Evolutionary conservation across 1,140 invertebrate species (phyloP), one percentile per base, ranked within the genome.

Genomic region (Archegozetes longisetosus): DNA sequence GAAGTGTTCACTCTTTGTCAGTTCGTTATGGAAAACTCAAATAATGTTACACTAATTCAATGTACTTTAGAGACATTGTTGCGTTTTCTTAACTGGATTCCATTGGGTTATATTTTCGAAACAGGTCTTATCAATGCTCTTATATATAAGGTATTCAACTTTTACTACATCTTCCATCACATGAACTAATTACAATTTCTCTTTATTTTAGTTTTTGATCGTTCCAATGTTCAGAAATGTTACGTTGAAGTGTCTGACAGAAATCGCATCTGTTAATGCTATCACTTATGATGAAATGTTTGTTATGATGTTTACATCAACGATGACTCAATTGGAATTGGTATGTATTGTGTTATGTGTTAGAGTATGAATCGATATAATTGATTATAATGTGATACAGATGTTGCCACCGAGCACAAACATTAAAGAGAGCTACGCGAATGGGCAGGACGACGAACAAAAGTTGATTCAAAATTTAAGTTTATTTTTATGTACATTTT

Each of bases 391-490:
- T 58, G 61, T 59, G 25, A 69, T 71, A 28, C 66, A 84, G 72
- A 96, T 97, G 82, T 78, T 97, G 63, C 88, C 91, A 2, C 71
- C 85, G 17, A 80, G 83, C 53, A 93, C 90, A 48, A 91, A 95
- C 69, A 93, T 98, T 68, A 83, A 85, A 67, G 84, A 88, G 62
- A 90, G 92, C 0, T 99, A 98, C 73, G 83, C 88, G 49, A 79
- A 80, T 64, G 94, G 94, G 26, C 79, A 82, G 69, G 93, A 98
- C 74, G 86, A 92, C 70, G 94, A 99, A 71, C 96, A 99, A 74
- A 94, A 95, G 69, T 98, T 99, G 69, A 96, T 99, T 58, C 93
- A 98, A 69, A 98, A 98, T 74, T 76, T 99, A 61, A 91, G 93
- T 58, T 82, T 98, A 73, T 98, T 99, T 72, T 76, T 98, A 24